Percentiles rank a stretch among this genome's conserved stretches.
These are phyloP conservation scores for Prosopocoilus inquinatus DNA, from an alignment of 2,888 invertebrate species.

Conservation along the genomic window DNA sequence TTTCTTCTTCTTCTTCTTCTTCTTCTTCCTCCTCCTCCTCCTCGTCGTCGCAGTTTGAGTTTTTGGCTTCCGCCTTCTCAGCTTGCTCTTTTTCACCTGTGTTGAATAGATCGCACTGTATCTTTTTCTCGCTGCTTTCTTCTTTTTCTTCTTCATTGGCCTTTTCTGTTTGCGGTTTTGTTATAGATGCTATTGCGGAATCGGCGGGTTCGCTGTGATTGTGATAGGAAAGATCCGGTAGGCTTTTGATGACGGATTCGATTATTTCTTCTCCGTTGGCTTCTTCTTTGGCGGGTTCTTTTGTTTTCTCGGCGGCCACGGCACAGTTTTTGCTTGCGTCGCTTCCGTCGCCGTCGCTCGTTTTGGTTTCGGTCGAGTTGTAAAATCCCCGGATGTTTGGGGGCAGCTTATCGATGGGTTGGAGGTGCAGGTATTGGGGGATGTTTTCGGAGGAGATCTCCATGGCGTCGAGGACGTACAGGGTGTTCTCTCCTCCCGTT, in stretches of 20 bases:
- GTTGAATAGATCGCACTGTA: background rate
- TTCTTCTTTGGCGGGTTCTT: background rate
- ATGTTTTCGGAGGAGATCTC: constrained; percentile 34
- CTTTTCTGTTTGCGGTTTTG: background rate
- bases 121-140: background rate
- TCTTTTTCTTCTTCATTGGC: background rate
- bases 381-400: constrained; percentile 16
- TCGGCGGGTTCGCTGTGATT: background rate
- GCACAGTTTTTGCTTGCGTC: background rate
- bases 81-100: background rate
- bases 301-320: background rate
- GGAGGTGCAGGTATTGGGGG: constrained; percentile 32
- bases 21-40: background rate
- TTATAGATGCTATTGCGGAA: background rate
- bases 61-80: background rate
- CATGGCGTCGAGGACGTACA: constrained; percentile 33
- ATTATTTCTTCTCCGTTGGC: background rate
- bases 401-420: constrained; percentile 31
- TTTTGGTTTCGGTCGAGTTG: background rate
- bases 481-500: constrained; percentile 7
- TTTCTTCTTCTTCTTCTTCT: background rate
- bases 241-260: background rate
- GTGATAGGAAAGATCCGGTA: background rate
- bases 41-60: background rate
- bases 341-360: background rate